phyloP scores from a whole-genome alignment of 2,888 invertebrate species.

The Coelopa pilipes region DNA sequence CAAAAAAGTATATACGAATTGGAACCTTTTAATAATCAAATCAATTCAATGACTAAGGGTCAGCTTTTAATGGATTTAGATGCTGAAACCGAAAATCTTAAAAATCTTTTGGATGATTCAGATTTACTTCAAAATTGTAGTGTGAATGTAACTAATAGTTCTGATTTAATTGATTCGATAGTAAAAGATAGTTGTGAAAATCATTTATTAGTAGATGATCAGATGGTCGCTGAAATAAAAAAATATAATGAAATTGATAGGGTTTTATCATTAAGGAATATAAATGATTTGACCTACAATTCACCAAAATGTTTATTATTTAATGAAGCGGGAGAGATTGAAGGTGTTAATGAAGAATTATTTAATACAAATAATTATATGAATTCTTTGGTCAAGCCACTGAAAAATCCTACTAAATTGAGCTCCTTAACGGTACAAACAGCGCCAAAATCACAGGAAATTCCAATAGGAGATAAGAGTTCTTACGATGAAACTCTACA shows the following conservation, averaged over 20 bases:
- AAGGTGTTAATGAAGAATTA: constrained; percentile 62
- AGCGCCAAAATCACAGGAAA: constrained; percentile 33
- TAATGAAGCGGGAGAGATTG: constrained; percentile 66
- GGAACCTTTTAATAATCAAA: background rate
- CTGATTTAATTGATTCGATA: constrained; percentile 71
- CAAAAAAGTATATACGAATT: constrained; percentile 21
- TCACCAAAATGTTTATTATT: constrained; percentile 65
- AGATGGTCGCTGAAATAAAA: constrained; percentile 42
- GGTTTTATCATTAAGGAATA: constrained; percentile 67
- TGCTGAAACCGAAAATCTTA: constrained; percentile 63
- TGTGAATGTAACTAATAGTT: constrained; percentile 66
- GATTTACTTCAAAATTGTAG: constrained; percentile 55
- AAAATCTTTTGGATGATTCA: constrained; percentile 63
- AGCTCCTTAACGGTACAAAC: background rate
- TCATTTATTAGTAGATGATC: constrained; percentile 66
- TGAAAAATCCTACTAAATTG: background rate
- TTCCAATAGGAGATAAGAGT: constrained; percentile 42
- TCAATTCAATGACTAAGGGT: background rate
- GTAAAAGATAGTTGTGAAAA: constrained; percentile 74
- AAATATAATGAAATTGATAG: constrained; percentile 70
- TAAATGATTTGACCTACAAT: constrained; percentile 72
- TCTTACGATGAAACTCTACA: constrained; percentile 54
- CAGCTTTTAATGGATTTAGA: constrained; percentile 46
- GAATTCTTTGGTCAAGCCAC: constrained; percentile 54
- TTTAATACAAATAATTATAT: constrained; percentile 55